phyloP scores from a whole-genome alignment of 37 sponge, comb jelly and placozoan genomes.

The Halisarca cf. caerulea region DNA sequence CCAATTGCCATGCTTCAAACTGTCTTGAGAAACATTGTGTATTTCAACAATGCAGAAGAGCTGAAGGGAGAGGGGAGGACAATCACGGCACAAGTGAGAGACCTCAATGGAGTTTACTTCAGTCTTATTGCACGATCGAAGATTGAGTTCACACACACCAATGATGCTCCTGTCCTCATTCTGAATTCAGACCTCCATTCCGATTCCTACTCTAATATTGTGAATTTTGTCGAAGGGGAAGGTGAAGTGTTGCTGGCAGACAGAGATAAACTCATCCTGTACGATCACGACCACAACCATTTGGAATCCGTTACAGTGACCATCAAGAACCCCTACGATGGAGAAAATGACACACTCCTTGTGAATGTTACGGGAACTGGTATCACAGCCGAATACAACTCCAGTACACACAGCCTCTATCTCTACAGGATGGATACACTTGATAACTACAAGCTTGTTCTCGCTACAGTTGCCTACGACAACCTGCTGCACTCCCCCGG shows the following conservation, averaged over 20 bases:
- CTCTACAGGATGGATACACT: constrained; percentile 65
- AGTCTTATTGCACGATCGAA: constrained; percentile 51
- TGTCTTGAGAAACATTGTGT: constrained; percentile 70
- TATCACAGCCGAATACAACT: constrained; percentile 43
- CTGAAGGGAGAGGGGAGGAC: constrained; percentile 48
- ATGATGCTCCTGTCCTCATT: constrained; percentile 78
- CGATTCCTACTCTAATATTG: constrained; percentile 49
- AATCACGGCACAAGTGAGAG: constrained; percentile 49
- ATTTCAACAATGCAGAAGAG: constrained; percentile 84
- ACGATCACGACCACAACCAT: constrained; percentile 73
- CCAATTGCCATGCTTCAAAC: constrained; percentile 56
- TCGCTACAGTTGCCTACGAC: constrained; percentile 67
- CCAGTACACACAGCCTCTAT: constrained; percentile 28
- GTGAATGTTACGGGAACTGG: constrained; percentile 29
- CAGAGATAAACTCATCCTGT: constrained; percentile 36
- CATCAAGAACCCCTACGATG: constrained; percentile 68
- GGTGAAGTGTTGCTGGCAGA: constrained; percentile 59
- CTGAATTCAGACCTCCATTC: constrained; percentile 48
- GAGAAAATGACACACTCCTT: constrained; percentile 46
- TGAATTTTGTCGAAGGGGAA: constrained; percentile 76
- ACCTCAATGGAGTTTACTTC: constrained; percentile 56
- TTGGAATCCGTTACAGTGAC: constrained; percentile 52
- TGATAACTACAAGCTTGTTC: constrained; percentile 58
- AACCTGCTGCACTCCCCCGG: constrained; percentile 77
- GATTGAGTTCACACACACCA: constrained; percentile 46